Base-by-base conservation (phyloP, 64 coral and sea anemone genomes). In the Pocillopora verrucosa region DNA sequence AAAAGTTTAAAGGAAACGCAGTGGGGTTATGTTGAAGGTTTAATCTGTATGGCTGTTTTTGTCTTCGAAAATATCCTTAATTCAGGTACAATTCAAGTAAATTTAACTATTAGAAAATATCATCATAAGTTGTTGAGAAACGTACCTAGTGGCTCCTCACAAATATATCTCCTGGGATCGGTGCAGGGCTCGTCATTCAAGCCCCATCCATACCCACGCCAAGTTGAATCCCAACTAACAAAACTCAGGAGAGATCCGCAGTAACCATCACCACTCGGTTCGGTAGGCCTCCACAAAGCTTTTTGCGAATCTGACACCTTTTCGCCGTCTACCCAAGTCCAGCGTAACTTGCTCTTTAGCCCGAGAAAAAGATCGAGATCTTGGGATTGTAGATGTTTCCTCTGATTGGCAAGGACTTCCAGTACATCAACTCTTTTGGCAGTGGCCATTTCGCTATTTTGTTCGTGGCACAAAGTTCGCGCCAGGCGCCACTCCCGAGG, bases 231-330 rank as follows among this genome's bases (percentile, higher is more conserved):
- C 58, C 14, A 81, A 19, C 79, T 14, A 41, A 57, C 56, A 76
- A 45, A 34, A 13, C 59, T 59, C 58, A 60, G 22, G 10, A 81
- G 26, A 60, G 79, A 81, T 20, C 79, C 79, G 24, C 79, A 81
- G 2, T 59, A 60, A 2, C 79, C 79, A 41, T 81, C 79, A 25
- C 79, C 79, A 81, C 56, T 81, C 58, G 79, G 79, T 81, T 81
- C 79, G 13, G 15, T 16, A 9, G 79, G 79, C 11, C 56, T 57
- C 79, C 79, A 81, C 24, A 81, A 12, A 81, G 59, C 14, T 25
- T 58, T 13, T 51, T 51, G 41, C 12, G 61, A 9, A 15, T 15
- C 26, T 3, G 79, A 17, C 4, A 24, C 67, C 4, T 81, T 60
- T 58, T 58, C 17, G 13, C 30, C 58, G 17, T 81, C 22, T 16